Evolutionary conservation across 2,888 invertebrate species (phyloP).

Genomic region (Podabrus alpinus): DNA sequence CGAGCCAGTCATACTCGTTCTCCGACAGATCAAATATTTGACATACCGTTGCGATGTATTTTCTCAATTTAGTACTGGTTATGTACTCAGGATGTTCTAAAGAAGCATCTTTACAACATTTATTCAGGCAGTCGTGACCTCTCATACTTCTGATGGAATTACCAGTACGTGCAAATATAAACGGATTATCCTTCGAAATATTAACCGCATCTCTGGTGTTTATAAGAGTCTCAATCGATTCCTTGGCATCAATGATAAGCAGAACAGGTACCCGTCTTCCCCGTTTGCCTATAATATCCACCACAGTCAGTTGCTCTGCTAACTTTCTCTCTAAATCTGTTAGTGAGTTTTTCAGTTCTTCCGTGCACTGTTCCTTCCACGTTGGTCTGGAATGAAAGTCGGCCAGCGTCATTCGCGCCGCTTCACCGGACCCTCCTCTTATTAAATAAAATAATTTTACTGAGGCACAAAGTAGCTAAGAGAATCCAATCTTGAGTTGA

Average conservation of each 20-base stretch:
- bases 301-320: neutral
- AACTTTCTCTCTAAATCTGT: neutral
- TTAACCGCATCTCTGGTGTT: neutral
- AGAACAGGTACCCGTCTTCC: conserved; percentile 12
- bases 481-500: neutral
- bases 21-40: conserved; percentile 28
- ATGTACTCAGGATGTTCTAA: neutral
- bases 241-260: neutral
- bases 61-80: conserved; percentile 37
- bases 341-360: neutral
- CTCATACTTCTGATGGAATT: neutral
- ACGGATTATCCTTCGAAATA: neutral
- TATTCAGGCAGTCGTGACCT: neutral
- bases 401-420: neutral
- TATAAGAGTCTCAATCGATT: conserved; percentile 24
- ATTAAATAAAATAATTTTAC: neutral
- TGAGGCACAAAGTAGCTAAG: neutral
- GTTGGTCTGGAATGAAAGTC: neutral
- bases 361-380: neutral
- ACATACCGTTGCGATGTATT: conserved; percentile 39
- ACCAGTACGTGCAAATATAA: neutral
- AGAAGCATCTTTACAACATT: neutral
- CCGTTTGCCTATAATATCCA: conserved; percentile 12
- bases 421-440: neutral
- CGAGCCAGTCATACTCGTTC: conserved; percentile 40